Conservation (phyloP, 1,140 invertebrate species). For the Daktulosphaira vitifoliae region DNA sequence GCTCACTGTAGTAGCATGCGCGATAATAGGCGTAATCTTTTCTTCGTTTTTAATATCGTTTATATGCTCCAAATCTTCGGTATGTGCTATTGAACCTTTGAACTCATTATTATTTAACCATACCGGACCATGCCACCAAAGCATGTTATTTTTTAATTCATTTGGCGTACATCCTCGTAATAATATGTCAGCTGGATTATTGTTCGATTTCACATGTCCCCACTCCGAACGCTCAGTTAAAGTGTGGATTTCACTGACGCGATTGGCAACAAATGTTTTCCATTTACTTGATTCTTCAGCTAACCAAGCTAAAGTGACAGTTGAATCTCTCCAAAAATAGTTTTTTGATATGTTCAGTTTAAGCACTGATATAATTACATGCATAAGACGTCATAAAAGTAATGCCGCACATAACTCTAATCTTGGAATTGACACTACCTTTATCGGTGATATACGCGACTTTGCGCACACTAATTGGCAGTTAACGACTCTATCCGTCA, state of each 20-base stretch:
- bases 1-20: too few species aligned
- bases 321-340: slow-evolving; percentile 42
- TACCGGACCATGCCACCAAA: slow-evolving; percentile 38
- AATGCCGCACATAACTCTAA: neutral
- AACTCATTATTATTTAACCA: neutral
- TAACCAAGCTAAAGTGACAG: slow-evolving; percentile 43
- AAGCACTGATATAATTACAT: slow-evolving; percentile 22
- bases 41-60: too few species aligned
- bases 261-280: slow-evolving; percentile 44
- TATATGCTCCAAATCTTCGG: too few species aligned
- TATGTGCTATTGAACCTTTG: too few species aligned
- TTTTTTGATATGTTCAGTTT: slow-evolving; percentile 39
- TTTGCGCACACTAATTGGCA: neutral
- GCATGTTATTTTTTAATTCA: slow-evolving; percentile 32
- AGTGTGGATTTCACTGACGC: slow-evolving; percentile 42
- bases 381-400: neutral
- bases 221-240: slow-evolving; percentile 38
- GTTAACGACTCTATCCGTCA: neutral
- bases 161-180: slow-evolving; percentile 41
- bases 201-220: slow-evolving; percentile 42
- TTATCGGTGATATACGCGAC: neutral
- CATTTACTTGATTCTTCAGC: slow-evolving; percentile 36
- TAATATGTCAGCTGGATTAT: slow-evolving; percentile 37
- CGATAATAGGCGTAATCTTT: too few species aligned
- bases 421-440: neutral